Evolutionary conservation across 2,797 vertebrate genomes (phyloP).

Genomic region (Lemur catta): DNA sequence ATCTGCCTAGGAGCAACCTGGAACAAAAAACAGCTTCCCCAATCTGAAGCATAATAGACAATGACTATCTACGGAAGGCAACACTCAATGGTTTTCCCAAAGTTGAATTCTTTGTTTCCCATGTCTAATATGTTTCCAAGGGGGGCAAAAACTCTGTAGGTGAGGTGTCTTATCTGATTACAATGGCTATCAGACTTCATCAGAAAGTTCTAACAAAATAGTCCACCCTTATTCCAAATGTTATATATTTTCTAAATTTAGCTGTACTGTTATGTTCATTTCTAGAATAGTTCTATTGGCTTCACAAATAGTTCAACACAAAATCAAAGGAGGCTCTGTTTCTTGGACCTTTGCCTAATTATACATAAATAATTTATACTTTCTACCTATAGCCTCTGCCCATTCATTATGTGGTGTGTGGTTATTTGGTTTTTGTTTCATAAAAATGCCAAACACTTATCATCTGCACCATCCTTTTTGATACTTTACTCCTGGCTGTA

Average conservation of each 20-base stretch:
- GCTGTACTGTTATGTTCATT: not conserved
- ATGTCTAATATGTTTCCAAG: not conserved
- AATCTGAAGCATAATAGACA: not conserved
- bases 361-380: not conserved
- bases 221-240: not conserved
- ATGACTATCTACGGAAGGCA: not conserved
- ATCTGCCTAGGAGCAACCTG: not conserved
- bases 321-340: not conserved
- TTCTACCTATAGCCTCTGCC: not conserved
- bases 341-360: not conserved
- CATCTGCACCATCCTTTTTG: not conserved
- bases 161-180: not conserved
- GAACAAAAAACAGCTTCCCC: not conserved
- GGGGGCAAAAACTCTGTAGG: not conserved
- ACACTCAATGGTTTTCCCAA: not conserved
- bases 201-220: conserved; percentile 5
- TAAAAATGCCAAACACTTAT: not conserved
- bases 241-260: not conserved
- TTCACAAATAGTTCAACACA: not conserved
- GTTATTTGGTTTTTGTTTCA: not conserved
- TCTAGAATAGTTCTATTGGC: not conserved
- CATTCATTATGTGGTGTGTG: not conserved
- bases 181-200: not conserved
- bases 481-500: not conserved
- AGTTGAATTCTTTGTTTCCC: not conserved